Conservation (phyloP, 2,113 vertebrate species). For the Phalacrocorax carbo region DNA sequence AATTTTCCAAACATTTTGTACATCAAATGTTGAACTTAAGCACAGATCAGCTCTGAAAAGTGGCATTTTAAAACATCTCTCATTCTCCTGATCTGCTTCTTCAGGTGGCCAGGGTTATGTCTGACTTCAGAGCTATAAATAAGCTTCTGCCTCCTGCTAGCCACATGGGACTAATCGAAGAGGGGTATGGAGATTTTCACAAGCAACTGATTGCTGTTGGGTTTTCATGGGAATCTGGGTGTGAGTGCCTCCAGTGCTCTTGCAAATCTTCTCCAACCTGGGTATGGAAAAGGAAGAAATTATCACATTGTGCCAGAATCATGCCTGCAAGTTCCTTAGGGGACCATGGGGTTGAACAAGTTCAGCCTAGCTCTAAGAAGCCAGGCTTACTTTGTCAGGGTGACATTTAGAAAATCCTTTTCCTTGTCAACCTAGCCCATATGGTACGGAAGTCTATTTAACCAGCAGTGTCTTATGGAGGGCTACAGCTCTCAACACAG, state of each 20-base stretch:
- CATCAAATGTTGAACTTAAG: conserved; percentile 3
- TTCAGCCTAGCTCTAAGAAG: background rate
- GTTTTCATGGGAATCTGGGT: background rate
- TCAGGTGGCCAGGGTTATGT: background rate
- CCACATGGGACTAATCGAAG: background rate
- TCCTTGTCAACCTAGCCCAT: background rate
- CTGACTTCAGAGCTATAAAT: conserved; percentile 16
- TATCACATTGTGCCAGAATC: background rate
- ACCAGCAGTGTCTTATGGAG: background rate
- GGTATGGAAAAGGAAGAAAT: background rate
- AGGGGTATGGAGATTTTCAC: background rate
- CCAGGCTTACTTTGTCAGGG: background rate
- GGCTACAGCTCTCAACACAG: background rate
- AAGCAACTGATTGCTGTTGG: background rate
- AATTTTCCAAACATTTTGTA: conserved; percentile 24
- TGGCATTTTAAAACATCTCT: conserved; percentile 10
- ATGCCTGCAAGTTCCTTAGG: background rate
- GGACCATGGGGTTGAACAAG: background rate
- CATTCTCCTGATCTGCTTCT: background rate
- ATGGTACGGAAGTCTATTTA: background rate
- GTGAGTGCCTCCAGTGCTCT: background rate
- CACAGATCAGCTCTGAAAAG: background rate
- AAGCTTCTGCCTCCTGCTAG: background rate
- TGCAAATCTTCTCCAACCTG: background rate
- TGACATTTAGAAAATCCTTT: background rate